Base-by-base conservation (phyloP, 2,888 invertebrate genomes). In the Dascillus cervinus region DNA sequence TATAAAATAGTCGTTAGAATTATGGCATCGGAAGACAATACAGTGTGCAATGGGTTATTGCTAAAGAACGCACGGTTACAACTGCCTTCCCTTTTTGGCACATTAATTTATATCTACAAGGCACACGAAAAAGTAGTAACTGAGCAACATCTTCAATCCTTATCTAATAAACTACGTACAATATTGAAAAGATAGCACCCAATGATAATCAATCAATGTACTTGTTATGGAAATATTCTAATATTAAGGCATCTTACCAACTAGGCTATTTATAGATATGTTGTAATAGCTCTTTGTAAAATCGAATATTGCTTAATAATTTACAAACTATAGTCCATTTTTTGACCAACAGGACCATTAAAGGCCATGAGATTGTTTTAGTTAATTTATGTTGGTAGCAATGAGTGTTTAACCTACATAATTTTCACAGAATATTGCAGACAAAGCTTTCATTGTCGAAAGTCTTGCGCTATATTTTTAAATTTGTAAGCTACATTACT, bases 71-170 rank as follows among this genome's bases (percentile, higher is more conserved):
- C 36, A 36, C 31, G 37, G 34, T 33, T 34, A n/a, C 37, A 40
- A 36, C 40, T 34, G 36, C 40, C 40, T 33, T 33, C 35, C 32
- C 13, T 34, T 40, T 40, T 40, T 40, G 40, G 40, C 40, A 40
- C 40, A 37, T 37, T 37, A 30, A 12, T 24, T n/a, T n/a, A n/a
- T 32, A 32, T 33, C 30, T 37, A 40, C 36, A 40, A 40, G 40
- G 40, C 40, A 40, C 40, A 30, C 25, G 17, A 29, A 13, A 11
- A 31, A 34, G 26, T 30, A 20, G 14, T 32, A 29, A 38, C 33
- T 38, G 38, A 38, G 38, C 38, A 38, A 38, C 14, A 29, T 25
- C 33, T 26, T 29, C 17, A 17, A 17, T 17, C 17, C 8, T 17
- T 17, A 17, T 17, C 5, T 17, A 8, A 17, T 17, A 6, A 17